These are phyloP conservation scores for Thymelicus lineola DNA, from an alignment of 2,888 invertebrate species.

Conservation along the genomic window DNA sequence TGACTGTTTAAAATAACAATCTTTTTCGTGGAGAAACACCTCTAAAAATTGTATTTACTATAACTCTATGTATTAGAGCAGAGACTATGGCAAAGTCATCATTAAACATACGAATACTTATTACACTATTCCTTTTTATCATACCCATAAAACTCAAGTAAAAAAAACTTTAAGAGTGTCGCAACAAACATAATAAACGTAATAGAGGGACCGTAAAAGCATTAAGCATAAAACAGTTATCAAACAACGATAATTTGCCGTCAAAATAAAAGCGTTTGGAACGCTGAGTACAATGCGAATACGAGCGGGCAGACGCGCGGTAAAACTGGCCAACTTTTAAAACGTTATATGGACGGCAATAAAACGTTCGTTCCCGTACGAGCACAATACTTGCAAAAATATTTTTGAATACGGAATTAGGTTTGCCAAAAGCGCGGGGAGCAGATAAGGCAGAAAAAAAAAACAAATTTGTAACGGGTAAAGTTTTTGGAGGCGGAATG, in stretches of 20 bases:
- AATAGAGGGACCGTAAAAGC: conserved; percentile 59
- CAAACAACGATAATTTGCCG: conserved; percentile 77
- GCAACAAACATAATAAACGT: conserved; percentile 45
- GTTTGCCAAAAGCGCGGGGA: conserved; percentile 83
- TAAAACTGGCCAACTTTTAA: conserved; percentile 81
- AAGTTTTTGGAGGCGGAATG: conserved; percentile 85
- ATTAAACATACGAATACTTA: conserved; percentile 24
- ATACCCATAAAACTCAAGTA: conserved; percentile 35
- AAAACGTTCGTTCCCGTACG: conserved; percentile 81
- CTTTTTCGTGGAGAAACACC: no score
- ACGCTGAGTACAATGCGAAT: conserved; percentile 54
- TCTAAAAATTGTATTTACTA: no score
- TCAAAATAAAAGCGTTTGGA: conserved; percentile 58
- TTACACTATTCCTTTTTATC: conserved; percentile 34
- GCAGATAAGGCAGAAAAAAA: conserved; percentile 83
- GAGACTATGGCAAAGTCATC: conserved; percentile 5
- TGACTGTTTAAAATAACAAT: no score
- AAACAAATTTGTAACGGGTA: conserved; percentile 86
- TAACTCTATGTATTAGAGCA: neutral
- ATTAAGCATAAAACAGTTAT: conserved; percentile 64
- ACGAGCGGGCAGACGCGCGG: conserved; percentile 64
- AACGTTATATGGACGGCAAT: conserved; percentile 84
- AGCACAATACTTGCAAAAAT: conserved; percentile 85
- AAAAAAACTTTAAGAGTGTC: conserved; percentile 42
- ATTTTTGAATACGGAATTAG: conserved; percentile 86